These are phyloP conservation scores for Etheostoma nigrum DNA, from an alignment of 2,797 vertebrate genomes.

Conservation along the genomic window DNA sequence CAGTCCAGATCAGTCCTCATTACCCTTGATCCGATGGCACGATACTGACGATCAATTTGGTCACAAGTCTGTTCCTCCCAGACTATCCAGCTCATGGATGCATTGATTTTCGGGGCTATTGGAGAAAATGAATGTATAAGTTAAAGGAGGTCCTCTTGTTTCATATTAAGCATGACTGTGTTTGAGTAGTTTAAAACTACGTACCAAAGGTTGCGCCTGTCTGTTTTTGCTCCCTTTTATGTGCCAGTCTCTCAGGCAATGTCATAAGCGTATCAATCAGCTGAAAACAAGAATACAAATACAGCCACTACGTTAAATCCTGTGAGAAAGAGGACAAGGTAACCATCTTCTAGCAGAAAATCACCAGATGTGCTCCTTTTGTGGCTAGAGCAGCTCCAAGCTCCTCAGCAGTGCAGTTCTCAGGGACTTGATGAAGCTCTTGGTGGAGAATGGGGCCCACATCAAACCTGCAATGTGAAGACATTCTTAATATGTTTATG, in stretches of 20 bases:
- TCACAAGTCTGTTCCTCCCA: slow-evolving; percentile 94
- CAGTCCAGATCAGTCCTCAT: slow-evolving; percentile 39
- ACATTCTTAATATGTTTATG: not conserved
- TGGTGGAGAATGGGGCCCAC: slow-evolving; percentile 93
- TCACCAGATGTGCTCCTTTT: slow-evolving; percentile 90
- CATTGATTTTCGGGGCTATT: slow-evolving; percentile 91
- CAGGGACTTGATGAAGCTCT: slow-evolving; percentile 85
- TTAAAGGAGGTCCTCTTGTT: not conserved
- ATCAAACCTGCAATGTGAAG: slow-evolving; percentile 88
- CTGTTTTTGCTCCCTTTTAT: slow-evolving; percentile 86
- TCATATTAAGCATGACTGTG: not conserved
- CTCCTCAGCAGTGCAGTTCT: slow-evolving; percentile 86
- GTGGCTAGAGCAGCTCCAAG: slow-evolving; percentile 86
- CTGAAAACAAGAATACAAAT: slow-evolving; percentile 73
- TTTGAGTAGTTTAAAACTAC: not conserved
- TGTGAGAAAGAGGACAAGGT: not conserved
- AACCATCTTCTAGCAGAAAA: not conserved
- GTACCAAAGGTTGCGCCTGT: slow-evolving; percentile 90
- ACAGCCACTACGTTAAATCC: not conserved
- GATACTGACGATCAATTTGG: slow-evolving; percentile 86
- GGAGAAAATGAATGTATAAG: not conserved
- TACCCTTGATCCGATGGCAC: slow-evolving; percentile 91
- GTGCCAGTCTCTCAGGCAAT: slow-evolving; percentile 87
- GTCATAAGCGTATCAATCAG: slow-evolving; percentile 90
- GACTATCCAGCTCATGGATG: slow-evolving; percentile 87